Conservation (phyloP, 2,113 vertebrate species). For the Callipepla californica region DNA sequence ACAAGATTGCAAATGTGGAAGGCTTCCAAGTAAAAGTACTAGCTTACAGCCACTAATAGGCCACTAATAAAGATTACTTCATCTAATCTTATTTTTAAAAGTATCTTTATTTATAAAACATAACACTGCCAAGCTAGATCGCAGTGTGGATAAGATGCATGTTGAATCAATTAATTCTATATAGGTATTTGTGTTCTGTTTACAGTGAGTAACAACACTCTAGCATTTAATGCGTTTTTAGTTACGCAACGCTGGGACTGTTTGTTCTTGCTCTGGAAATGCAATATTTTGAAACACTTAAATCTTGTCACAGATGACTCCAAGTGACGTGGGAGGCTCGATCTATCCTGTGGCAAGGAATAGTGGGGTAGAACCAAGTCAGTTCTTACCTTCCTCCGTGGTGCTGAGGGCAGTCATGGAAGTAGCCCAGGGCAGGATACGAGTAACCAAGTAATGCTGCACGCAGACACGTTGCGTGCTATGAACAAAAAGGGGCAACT, state of each 20-base stretch:
- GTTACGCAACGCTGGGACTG: conserved; percentile 52
- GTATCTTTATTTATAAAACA: conserved; percentile 57
- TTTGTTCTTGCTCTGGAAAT: conserved; percentile 68
- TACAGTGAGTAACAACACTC: conserved; percentile 49
- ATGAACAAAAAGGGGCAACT: not conserved
- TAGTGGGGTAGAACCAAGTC: not conserved
- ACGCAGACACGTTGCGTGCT: fast-evolving
- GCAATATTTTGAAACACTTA: conserved; percentile 71
- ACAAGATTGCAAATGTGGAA: conserved; percentile 53
- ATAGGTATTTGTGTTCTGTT: conserved; percentile 65
- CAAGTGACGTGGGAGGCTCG: conserved; percentile 53
- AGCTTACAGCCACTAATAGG: conserved; percentile 44
- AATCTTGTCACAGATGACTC: conserved; percentile 65
- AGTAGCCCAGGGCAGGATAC: not conserved
- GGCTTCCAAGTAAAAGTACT: conserved; percentile 67
- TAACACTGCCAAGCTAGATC: conserved; percentile 63
- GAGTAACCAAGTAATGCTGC: not conserved
- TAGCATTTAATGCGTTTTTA: conserved; percentile 55
- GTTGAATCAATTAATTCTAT: conserved; percentile 64
- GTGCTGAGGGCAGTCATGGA: not conserved
- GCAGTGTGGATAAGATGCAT: conserved; percentile 28
- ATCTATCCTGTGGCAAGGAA: not conserved
- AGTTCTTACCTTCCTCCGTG: fast-evolving
- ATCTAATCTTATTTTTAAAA: conserved; percentile 62
- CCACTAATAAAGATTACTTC: conserved; percentile 68